Conservation (phyloP, 2,797 vertebrate species). For the Alauda arvensis region DNA sequence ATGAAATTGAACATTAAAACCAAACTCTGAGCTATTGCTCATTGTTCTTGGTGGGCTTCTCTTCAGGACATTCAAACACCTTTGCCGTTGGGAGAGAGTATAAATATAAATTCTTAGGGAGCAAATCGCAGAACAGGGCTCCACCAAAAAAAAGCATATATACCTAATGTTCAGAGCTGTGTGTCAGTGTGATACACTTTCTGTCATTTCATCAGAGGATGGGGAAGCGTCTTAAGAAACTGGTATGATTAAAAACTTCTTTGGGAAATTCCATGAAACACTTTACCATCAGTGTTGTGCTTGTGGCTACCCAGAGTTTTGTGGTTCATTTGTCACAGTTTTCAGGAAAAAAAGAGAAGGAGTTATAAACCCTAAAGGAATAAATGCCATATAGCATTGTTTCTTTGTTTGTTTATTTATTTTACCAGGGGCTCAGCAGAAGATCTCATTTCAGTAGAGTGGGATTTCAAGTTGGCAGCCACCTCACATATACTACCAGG, state of each 20-base stretch:
- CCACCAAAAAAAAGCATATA: not conserved
- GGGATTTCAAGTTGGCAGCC: not conserved
- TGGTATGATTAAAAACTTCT: not conserved
- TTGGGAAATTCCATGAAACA: not conserved
- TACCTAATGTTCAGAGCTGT: not conserved
- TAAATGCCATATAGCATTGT: not conserved
- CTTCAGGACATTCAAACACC: not conserved
- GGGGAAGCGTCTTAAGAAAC: not conserved
- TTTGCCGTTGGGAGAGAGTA: not conserved
- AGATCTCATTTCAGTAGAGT: not conserved
- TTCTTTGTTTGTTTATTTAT: not conserved
- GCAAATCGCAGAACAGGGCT: fast-evolving
- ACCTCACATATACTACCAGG: not conserved
- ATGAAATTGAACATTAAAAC: not conserved
- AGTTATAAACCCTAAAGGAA: not conserved
- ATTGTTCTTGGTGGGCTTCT: not conserved
- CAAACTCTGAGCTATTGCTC: not conserved
- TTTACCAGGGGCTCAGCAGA: not conserved
- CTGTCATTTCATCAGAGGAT: not conserved
- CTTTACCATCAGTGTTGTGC: fast-evolving
- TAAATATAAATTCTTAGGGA: not conserved
- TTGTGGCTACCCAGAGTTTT: not conserved
- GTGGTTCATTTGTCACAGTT: not conserved
- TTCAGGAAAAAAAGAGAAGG: not conserved
- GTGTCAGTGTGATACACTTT: not conserved